Evolutionary conservation across 2,113 vertebrate species (phyloP).

Genomic region (Carassius carassius): DNA sequence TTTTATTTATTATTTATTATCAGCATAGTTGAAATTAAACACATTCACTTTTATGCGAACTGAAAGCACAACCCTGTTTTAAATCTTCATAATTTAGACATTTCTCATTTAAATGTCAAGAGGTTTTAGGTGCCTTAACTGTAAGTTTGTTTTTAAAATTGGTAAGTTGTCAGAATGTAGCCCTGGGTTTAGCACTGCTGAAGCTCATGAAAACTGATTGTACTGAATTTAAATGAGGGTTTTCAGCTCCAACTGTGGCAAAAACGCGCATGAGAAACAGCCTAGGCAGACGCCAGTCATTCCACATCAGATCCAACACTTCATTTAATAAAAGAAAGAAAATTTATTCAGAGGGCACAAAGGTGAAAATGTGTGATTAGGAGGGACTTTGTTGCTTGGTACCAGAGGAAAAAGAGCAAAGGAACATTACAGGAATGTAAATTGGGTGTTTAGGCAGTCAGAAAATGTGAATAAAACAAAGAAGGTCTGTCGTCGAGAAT

Average conservation of each 20-base stretch:
- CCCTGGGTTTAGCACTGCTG: not conserved
- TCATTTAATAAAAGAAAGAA: conserved; percentile 8
- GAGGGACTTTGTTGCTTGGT: conserved; percentile 16
- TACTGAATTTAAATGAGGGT: conserved; percentile 24
- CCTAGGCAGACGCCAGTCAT: not conserved
- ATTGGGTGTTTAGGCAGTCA: conserved; percentile 23
- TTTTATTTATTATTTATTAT: not conserved
- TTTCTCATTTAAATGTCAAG: conserved; percentile 4
- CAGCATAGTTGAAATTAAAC: not conserved
- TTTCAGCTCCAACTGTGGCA: conserved; percentile 8
- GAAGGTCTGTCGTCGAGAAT: not conserved
- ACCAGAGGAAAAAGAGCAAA: conserved; percentile 22
- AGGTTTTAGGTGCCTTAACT: not conserved
- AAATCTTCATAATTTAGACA: conserved; percentile 7
- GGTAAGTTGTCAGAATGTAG: not conserved
- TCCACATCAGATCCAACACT: conserved; percentile 6
- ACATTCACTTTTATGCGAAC: not conserved
- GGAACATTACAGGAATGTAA: conserved; percentile 39
- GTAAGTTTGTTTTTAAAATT: conserved; percentile 1
- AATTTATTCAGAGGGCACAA: conserved; percentile 38
- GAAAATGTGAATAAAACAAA: conserved; percentile 26
- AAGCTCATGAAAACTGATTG: conserved; percentile 16
- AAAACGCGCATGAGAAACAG: not conserved
- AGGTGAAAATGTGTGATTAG: conserved; percentile 39
- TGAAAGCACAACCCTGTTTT: not conserved